Evolutionary conservation across 2,113 vertebrate species (phyloP).

Genomic region (Clinocottus analis): DNA sequence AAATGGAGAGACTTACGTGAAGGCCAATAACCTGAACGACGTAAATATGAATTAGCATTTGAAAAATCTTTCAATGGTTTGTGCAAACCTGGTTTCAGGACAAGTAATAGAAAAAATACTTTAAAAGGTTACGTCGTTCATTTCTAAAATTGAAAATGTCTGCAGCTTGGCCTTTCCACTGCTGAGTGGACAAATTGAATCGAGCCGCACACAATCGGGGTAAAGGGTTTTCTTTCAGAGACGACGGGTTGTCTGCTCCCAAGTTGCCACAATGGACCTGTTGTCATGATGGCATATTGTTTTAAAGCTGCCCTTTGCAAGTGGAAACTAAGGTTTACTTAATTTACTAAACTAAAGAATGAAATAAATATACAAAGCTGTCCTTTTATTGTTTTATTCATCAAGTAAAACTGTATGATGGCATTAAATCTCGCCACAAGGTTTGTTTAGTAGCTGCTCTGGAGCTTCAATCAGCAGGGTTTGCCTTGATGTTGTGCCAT

Average conservation of each 20-base stretch:
- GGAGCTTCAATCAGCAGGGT: background rate
- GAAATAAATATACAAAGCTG: background rate
- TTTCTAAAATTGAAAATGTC: conserved; percentile 19
- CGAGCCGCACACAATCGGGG: background rate
- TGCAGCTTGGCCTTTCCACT: conserved; percentile 39
- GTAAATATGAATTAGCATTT: conserved; percentile 10
- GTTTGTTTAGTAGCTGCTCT: background rate
- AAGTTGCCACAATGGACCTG: background rate
- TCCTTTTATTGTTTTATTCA: background rate
- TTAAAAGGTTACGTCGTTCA: conserved; percentile 46
- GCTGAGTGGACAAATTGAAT: conserved; percentile 35
- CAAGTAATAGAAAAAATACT: conserved; percentile 27
- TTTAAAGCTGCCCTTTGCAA: conserved; percentile 16
- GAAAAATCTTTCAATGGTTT: conserved; percentile 10
- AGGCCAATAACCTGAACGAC: conserved; percentile 22
- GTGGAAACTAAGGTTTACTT: background rate
- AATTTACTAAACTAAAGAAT: background rate
- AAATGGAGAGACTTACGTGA: conserved; percentile 9
- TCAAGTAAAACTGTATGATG: background rate
- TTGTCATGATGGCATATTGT: background rate
- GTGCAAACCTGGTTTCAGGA: background rate
- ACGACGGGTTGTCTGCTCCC: background rate
- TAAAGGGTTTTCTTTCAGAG: background rate
- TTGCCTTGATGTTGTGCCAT: background rate
- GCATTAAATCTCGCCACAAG: background rate